Base-by-base conservation (phyloP, 2,113 vertebrate genomes). In the Pterophyllum scalare region DNA sequence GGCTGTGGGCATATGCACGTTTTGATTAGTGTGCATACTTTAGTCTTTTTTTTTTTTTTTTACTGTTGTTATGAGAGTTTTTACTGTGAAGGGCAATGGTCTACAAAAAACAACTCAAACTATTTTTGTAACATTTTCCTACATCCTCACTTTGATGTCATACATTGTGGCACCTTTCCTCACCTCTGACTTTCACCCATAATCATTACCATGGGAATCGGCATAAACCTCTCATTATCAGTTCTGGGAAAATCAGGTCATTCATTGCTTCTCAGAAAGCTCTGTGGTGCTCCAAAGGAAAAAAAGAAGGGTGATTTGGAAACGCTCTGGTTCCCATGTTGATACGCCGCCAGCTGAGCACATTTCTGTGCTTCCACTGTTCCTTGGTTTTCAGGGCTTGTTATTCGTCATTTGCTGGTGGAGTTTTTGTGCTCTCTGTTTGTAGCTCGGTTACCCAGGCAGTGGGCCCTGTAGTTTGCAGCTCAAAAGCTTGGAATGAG, bases 221-320 rank as follows among this genome's bases (percentile, higher is more conserved):
- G 20, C 28, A 72, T 78, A 31, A 65, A 38, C 26, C 28, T 83
- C 59, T 83, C 88, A 70, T 87, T 77, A 84, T 54, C 57, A 31
- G 13, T 83, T 80, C 77, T 70, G 13, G 77, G 67, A 76, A 88
- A 83, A 81, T 46, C n/a, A 60, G 67, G 64, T 59, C 49, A 7
- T 91, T 87, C 70, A 90, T 75, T 87, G 38, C 75, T 85, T 90
- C 79, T 52, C n/a, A 6, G 87, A 85, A 79, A 52, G 26, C 35
- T 58, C 40, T n/a, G 56, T 43, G 26, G 58, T 26, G 56, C 56
- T 88, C 24, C 14, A 59, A 80, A 72, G 74, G 76, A 87, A 87
- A 79, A 17, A 19, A 83, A 80, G 52, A 38, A 58, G 22, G 61
- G 58, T 0, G 6, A 56, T 83, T 87, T 84, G 74, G 74, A 81